These are phyloP conservation scores for Xerus rutilus DNA, from an alignment of 2,797 vertebrate species.

Conservation along the genomic window DNA sequence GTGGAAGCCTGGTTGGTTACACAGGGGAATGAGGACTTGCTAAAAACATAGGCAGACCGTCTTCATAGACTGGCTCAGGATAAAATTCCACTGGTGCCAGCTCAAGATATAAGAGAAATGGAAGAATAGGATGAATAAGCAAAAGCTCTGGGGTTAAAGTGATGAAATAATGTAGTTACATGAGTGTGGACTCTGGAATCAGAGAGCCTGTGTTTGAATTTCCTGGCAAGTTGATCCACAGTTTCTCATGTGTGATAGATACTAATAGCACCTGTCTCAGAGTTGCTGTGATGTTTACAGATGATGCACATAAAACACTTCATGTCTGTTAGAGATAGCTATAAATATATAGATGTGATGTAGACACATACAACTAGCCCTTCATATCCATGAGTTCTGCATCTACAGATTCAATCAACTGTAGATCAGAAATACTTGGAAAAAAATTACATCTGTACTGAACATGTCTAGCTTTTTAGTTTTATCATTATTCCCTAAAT, in stretches of 20 bases:
- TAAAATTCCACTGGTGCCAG: neutral
- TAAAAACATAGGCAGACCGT: neutral
- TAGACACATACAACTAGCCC: neutral
- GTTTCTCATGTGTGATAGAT: conserved; percentile 31
- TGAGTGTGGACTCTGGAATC: conserved; percentile 2
- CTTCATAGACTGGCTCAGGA: neutral
- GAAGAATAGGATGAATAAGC: neutral
- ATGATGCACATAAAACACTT: neutral
- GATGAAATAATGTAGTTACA: neutral
- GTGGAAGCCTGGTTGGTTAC: neutral
- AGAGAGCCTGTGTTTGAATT: conserved; percentile 35
- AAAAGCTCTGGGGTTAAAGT: neutral
- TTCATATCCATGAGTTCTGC: neutral
- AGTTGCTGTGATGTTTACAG: neutral
- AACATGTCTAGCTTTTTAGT: neutral
- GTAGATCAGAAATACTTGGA: neutral
- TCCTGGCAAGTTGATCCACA: conserved; percentile 41
- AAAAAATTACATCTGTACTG: neutral
- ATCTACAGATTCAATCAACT: neutral
- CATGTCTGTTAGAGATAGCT: neutral
- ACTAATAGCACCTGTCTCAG: neutral
- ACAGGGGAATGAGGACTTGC: neutral
- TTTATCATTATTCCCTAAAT: neutral
- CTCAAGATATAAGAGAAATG: neutral
- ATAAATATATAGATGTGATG: neutral